Percentiles rank a stretch among this genome's conserved stretches.
Evolutionary conservation across 2,797 vertebrate species (phyloP).

Genomic region (Pteronotus mesoamericanus): DNA sequence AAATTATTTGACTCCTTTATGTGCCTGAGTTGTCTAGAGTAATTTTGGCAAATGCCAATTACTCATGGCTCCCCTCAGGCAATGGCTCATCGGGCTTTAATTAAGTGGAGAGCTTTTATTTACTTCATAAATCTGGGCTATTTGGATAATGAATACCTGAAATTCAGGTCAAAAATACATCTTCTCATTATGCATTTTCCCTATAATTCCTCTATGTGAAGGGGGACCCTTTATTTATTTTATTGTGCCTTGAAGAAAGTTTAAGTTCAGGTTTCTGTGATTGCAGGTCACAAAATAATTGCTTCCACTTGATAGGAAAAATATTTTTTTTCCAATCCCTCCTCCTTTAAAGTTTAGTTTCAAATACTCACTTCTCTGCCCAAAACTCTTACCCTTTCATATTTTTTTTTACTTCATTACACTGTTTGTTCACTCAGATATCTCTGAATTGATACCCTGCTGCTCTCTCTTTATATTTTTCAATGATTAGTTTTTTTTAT

Average conservation of each 20-base stretch:
- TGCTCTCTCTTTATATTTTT: neutral
- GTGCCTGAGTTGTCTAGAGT: neutral
- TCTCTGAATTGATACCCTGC: neutral
- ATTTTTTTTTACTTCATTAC: neutral
- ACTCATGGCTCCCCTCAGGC: neutral
- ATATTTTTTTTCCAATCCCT: neutral
- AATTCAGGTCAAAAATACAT: neutral
- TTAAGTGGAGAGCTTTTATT: neutral
- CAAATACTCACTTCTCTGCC: neutral
- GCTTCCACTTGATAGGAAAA: neutral
- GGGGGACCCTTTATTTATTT: neutral
- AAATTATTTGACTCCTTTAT: neutral
- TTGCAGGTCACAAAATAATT: neutral
- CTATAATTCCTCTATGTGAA: neutral
- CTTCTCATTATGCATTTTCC: neutral
- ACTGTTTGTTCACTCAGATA: neutral
- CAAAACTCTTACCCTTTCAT: neutral
- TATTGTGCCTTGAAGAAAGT: neutral
- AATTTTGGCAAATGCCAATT: neutral
- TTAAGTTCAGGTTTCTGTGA: neutral
- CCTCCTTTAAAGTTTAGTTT: neutral
- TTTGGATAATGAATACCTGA: neutral
- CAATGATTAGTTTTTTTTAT: neutral
- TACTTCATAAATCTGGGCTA: neutral
- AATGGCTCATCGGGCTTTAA: neutral